Conservation (phyloP, 1,140 invertebrate genomes). For the Hyles vespertilio region DNA sequence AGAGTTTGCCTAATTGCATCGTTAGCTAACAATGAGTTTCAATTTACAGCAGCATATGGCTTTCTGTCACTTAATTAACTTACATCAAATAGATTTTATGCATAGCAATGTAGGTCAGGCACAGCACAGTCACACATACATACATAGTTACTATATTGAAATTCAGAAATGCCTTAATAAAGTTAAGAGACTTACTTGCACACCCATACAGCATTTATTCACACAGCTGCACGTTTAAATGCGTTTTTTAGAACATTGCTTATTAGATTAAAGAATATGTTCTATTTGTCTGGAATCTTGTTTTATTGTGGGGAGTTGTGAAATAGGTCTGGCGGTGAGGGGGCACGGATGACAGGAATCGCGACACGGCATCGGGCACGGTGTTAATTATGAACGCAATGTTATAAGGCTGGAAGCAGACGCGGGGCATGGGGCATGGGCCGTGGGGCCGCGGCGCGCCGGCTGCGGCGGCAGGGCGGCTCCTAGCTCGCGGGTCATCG, state of each 20-base stretch:
- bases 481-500: constrained; percentile 42
- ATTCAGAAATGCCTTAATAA: neutral
- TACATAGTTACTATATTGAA: neutral
- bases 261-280: too few relatives aligned
- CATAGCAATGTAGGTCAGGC: constrained; percentile 14
- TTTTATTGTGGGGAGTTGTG: too few relatives aligned
- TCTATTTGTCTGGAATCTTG: too few relatives aligned
- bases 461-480: constrained; percentile 47
- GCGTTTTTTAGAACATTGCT: too few relatives aligned
- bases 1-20: neutral
- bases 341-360: too few relatives aligned
- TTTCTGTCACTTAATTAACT: constrained; percentile 7
- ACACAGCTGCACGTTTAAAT: too few relatives aligned
- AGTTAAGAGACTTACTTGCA: neutral
- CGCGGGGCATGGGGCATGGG: neutral
- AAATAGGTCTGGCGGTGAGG: too few relatives aligned
- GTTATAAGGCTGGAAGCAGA: neutral
- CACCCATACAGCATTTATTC: neutral
- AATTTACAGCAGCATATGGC: constrained; percentile 3
- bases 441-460: constrained; percentile 22
- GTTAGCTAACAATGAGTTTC: constrained; percentile 1
- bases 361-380: too few relatives aligned
- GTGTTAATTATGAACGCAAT: neutral
- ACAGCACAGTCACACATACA: constrained; percentile 5
- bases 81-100: constrained; percentile 6